A percentile compares a stretch with the other conserved stretches of the same genome.
Evolutionary conservation across 2,113 vertebrate species (phyloP).

Genomic region (Oreochromis niloticus): DNA sequence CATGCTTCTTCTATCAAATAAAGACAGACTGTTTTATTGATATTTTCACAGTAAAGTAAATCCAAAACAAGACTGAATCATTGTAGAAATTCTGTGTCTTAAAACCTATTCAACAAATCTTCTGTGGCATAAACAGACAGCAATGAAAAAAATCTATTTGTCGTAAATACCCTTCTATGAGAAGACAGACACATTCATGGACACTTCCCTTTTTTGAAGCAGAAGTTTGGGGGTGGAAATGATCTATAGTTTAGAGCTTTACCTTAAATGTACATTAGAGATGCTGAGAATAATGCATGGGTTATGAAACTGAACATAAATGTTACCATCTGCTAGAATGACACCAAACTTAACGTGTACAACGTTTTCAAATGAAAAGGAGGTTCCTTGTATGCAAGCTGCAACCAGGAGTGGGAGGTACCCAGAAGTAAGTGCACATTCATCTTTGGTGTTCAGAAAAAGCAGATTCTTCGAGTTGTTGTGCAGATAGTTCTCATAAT

Average conservation of each 20-base stretch:
- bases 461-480: background rate
- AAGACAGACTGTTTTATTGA: background rate
- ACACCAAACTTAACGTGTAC: rapidly evolving
- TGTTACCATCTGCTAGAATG: rapidly evolving
- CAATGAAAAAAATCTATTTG: background rate
- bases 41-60: background rate
- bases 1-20: slow-evolving; percentile 9
- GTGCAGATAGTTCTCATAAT: background rate
- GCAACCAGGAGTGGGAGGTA: background rate
- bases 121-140: background rate
- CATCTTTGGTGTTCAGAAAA: background rate
- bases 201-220: background rate
- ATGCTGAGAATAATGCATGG: background rate
- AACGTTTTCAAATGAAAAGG: background rate
- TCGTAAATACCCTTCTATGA: background rate
- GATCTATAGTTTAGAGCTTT: background rate
- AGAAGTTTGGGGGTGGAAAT: background rate
- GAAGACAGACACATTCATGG: background rate
- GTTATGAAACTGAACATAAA: background rate
- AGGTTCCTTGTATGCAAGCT: background rate
- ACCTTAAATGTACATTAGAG: background rate
- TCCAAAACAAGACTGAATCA: background rate
- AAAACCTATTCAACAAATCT: background rate
- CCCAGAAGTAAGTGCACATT: background rate
- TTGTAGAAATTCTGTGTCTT: background rate